Conservation (phyloP, 2,797 vertebrate species). For the Scyliorhinus canicula region DNA sequence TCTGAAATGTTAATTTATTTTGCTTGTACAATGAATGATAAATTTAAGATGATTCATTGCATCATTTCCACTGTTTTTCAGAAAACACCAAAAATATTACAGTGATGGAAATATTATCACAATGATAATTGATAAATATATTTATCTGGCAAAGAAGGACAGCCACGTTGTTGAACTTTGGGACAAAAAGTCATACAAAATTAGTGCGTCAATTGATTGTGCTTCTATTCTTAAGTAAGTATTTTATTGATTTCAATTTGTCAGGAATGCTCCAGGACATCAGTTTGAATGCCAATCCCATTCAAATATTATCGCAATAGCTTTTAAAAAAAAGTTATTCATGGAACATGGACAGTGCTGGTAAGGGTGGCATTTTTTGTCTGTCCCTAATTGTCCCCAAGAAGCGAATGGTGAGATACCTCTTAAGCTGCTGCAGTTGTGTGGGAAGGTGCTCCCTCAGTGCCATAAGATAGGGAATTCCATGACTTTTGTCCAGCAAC, state of each 20-base stretch:
- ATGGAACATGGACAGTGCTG: neutral
- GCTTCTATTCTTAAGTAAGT: conserved; percentile 75
- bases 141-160: conserved; percentile 80
- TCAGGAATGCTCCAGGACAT: neutral
- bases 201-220: conserved; percentile 79
- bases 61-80: conserved; percentile 46
- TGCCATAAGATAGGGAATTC: neutral
- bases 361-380: neutral
- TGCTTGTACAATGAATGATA: no score
- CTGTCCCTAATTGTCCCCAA: neutral
- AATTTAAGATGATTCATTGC: neutral
- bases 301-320: neutral
- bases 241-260: neutral
- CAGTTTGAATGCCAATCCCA: neutral
- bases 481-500: neutral
- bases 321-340: neutral
- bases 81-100: conserved; percentile 61
- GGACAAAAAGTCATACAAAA: conserved; percentile 82
- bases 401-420: neutral
- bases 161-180: conserved; percentile 80
- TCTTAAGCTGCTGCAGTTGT: neutral
- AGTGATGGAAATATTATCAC: conserved; percentile 74
- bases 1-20: conserved; percentile 8
- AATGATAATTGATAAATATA: conserved; percentile 76
- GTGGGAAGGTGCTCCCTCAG: neutral